Conservation (phyloP, 2,113 vertebrate genomes). For the Nyctibius bracteatus region DNA sequence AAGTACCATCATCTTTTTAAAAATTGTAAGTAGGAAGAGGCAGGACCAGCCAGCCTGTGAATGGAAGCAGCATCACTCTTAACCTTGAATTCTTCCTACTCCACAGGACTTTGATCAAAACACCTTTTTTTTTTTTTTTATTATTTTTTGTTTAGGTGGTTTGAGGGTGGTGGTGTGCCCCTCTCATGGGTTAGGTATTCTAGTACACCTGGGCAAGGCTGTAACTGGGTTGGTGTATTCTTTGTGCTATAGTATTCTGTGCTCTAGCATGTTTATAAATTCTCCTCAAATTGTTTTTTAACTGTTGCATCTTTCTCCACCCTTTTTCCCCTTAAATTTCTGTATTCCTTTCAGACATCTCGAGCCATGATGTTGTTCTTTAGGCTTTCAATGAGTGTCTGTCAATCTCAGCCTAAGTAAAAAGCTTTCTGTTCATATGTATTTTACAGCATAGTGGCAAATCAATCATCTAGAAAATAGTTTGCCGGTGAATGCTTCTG, state of each 20-base stretch:
- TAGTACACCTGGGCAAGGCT: neutral
- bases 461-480: slow-evolving; percentile 55
- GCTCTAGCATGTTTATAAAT: neutral
- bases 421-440: neutral
- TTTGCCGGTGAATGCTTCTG: slow-evolving; percentile 20
- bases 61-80: neutral
- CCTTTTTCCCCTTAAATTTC: neutral
- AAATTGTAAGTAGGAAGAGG: neutral
- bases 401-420: neutral
- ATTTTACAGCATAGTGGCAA: neutral
- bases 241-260: neutral
- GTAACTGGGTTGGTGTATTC: neutral
- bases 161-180: neutral
- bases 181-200: neutral
- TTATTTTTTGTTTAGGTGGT: neutral
- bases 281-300: neutral
- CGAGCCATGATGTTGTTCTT: neutral
- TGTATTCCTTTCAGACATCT: neutral
- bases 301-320: neutral
- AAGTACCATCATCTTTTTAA: neutral
- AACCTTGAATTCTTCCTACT: neutral
- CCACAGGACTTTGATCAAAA: neutral
- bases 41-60: neutral
- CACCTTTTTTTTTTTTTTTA: neutral
- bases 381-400: neutral